phyloP scores from a whole-genome alignment of 2,113 vertebrate genomes.

The Embiotoca jacksoni region DNA sequence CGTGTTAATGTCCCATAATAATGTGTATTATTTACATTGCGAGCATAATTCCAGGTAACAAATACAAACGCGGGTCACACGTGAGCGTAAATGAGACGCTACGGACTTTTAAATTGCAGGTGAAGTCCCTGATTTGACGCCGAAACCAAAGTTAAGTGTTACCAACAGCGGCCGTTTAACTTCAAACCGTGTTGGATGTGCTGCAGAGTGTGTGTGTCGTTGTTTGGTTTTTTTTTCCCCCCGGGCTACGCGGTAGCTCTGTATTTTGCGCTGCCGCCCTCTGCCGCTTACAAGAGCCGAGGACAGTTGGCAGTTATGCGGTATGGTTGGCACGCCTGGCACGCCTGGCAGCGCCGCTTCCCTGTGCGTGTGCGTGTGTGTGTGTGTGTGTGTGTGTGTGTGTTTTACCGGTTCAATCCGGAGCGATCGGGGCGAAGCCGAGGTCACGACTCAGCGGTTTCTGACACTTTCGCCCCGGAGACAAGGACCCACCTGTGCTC shows the following conservation, averaged over 20 bases:
- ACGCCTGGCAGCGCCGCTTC: slow-evolving; percentile 22
- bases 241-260: not conserved
- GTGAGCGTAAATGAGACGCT: no score
- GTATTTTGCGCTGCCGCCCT: slow-evolving; percentile 6
- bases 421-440: slow-evolving; percentile 46
- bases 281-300: slow-evolving; percentile 27
- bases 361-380: not conserved
- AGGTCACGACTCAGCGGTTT: slow-evolving; percentile 74
- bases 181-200: not conserved
- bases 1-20: no score
- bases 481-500: slow-evolving; percentile 80
- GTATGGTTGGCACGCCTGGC: slow-evolving; percentile 55
- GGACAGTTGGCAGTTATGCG: slow-evolving; percentile 59
- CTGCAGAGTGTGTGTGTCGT: not conserved
- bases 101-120: no score
- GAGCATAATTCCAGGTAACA: no score
- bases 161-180: not conserved
- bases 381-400: slow-evolving; percentile 24
- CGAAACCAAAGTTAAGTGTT: not conserved
- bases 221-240: not conserved
- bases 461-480: slow-evolving; percentile 72
- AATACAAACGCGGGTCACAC: no score
- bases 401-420: slow-evolving; percentile 69
- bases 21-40: no score
- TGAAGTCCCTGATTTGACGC: not conserved